Conservation (phyloP, 2,888 invertebrate genomes). For the Erebia epiphron region DNA sequence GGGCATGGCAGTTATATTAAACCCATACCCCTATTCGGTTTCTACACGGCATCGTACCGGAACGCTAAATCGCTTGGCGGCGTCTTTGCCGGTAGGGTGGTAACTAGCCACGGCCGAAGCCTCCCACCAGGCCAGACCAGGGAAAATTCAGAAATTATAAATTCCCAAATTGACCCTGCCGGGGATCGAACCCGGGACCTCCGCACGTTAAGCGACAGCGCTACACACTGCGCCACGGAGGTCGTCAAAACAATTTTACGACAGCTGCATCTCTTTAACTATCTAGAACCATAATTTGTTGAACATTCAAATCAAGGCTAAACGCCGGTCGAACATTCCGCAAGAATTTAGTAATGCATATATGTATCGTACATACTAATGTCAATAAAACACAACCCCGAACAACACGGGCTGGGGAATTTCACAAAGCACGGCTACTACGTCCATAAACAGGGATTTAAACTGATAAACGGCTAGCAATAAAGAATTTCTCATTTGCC, state of each 20-base stretch:
- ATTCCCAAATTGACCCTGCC: too few relatives aligned
- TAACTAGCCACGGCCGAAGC: too few relatives aligned
- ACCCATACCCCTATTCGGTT: too few relatives aligned
- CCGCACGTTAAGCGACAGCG: too few relatives aligned
- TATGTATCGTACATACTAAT: constrained; percentile 51
- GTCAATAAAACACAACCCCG: constrained; percentile 46
- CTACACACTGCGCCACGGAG: too few relatives aligned
- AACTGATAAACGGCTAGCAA: constrained; percentile 43
- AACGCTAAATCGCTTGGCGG: too few relatives aligned
- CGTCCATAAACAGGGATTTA: constrained; percentile 46
- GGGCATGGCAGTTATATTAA: too few relatives aligned
- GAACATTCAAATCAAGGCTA: constrained; percentile 20
- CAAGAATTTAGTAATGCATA: constrained; percentile 35
- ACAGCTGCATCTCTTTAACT: background rate
- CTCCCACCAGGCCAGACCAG: too few relatives aligned
- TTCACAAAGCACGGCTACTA: constrained; percentile 43
- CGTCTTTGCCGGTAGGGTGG: too few relatives aligned
- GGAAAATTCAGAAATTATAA: too few relatives aligned
- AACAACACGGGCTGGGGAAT: constrained; percentile 31
- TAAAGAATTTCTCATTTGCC: constrained; percentile 44
- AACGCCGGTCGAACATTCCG: constrained; percentile 12
- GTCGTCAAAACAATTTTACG: background rate
- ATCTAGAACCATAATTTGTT: background rate
- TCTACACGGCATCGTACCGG: too few relatives aligned
- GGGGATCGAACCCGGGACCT: too few relatives aligned